Conservation (phyloP, 2,113 vertebrate species). For the Sardina pilchardus region DNA sequence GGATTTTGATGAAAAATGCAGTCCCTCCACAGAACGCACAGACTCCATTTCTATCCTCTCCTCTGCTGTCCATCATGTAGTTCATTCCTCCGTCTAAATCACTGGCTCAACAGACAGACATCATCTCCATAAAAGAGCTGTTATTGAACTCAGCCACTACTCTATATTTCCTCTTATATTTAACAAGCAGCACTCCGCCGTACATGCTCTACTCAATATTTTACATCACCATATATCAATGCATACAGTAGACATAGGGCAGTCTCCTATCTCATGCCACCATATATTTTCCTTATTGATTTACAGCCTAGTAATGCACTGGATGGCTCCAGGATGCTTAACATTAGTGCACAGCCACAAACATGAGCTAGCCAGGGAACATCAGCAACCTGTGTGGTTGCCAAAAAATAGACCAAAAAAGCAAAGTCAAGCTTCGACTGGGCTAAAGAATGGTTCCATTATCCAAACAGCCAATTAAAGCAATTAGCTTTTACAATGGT, state of each 20-base stretch:
- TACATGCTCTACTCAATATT: conserved; percentile 47
- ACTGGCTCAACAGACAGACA: conserved; percentile 31
- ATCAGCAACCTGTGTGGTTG: background rate
- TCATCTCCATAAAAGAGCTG: conserved; percentile 33
- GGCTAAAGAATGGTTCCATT: conserved; percentile 50
- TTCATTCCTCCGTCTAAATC: conserved; percentile 5
- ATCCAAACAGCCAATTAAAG: conserved; percentile 63
- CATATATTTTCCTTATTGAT: conserved; percentile 68
- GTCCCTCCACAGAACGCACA: background rate
- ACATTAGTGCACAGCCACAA: conserved; percentile 36
- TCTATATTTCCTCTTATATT: conserved; percentile 32
- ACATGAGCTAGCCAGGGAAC: background rate
- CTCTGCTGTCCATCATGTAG: background rate
- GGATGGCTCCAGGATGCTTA: conserved; percentile 49
- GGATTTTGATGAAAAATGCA: background rate
- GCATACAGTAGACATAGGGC: conserved; percentile 37
- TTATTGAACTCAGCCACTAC: conserved; percentile 34
- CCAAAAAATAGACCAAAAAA: conserved; percentile 4
- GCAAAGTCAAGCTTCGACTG: background rate
- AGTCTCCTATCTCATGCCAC: conserved; percentile 26
- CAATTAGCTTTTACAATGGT: conserved; percentile 64
- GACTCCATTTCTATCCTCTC: background rate
- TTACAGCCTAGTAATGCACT: conserved; percentile 64
- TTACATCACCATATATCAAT: conserved; percentile 62
- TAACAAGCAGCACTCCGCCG: conserved; percentile 26